Base-by-base conservation (phyloP, 1,140 invertebrate species). In the Nephila pilipes region DNA sequence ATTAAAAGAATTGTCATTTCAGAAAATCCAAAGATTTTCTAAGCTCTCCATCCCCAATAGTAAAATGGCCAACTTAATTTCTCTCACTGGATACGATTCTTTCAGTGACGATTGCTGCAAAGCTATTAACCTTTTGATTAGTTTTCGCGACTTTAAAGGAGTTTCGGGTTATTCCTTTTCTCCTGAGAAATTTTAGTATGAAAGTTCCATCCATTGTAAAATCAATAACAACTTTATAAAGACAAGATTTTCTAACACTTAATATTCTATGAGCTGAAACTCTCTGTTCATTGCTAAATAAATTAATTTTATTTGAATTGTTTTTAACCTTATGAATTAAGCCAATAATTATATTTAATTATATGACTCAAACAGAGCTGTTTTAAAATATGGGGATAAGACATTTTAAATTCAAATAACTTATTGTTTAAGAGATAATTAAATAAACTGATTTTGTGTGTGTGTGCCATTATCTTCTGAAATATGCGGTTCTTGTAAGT, bases 51-150 rank as follows among this genome's bases (percentile, higher is more conserved):
- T 75, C 69, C 32, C 2, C 69, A 75, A 36, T 75, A 20, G 69
- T 75, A 75, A 75, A 75, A 75, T 75, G 32, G 29, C 69, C 29
- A 36, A 32, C 69, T 75, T 75, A 75, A 75, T 75, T 75, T 75
- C 29, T 5, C 69, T 29, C 69, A 16, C 18, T 36, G 69, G 69
- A 29, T 75, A 18, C 29, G 29, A 75, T 75, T 75, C 29, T 6
- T 75, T 32, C 69, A 36, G 32, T 32, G 69, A 36, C 69, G 20
- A 36, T 75, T 75, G 69, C 69, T 32, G 69, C 2, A 75, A 75
- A 75, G 29, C 69, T 75, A 29, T 75, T 36, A 75, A 75, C 32
- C 69, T 16, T 75, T 75, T 75, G 69, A 75, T 75, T 75, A 75
- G 69, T 75, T 75, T 75, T 32, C 16, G 69, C 29, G 10, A 32